These are phyloP conservation scores for Solenopsis fugax DNA, from an alignment of 1,140 invertebrate species.

Conservation along the genomic window DNA sequence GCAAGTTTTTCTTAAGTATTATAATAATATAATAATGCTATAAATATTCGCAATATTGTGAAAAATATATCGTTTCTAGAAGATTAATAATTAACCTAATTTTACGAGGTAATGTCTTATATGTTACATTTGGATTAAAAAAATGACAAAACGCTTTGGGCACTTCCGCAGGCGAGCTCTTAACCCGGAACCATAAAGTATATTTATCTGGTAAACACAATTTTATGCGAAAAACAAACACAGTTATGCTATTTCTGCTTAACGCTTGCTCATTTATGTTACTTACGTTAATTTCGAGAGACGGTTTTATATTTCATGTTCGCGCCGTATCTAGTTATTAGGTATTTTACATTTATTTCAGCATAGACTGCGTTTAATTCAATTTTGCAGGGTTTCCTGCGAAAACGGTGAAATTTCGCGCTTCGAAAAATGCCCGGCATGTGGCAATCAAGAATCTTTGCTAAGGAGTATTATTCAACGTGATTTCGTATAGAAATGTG, in stretches of 20 bases:
- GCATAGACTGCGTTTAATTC: neutral
- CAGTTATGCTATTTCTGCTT: constrained; percentile 44
- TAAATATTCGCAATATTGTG: constrained; percentile 1
- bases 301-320: constrained; percentile 23
- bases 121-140: neutral
- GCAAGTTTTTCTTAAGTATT: constrained; percentile 2
- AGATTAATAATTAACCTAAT: constrained; percentile 44
- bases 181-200: constrained; percentile 27
- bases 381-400: constrained; percentile 11
- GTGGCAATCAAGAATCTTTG: neutral
- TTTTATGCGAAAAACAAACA: constrained; percentile 47
- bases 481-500: constrained; percentile 3
- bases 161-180: constrained; percentile 22
- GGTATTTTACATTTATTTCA: constrained; percentile 16
- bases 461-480: neutral
- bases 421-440: neutral
- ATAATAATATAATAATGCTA: neutral
- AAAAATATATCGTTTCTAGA: neutral
- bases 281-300: constrained; percentile 26
- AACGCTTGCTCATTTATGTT: constrained; percentile 37
- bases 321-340: neutral
- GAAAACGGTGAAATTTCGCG: neutral
- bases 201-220: constrained; percentile 46
- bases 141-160: constrained; percentile 15
- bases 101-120: constrained; percentile 30